A percentile compares a stretch with the other conserved stretches of the same genome.
phyloP scores from a whole-genome alignment of 2,888 invertebrate species.

The Camptogramma bilineatum region DNA sequence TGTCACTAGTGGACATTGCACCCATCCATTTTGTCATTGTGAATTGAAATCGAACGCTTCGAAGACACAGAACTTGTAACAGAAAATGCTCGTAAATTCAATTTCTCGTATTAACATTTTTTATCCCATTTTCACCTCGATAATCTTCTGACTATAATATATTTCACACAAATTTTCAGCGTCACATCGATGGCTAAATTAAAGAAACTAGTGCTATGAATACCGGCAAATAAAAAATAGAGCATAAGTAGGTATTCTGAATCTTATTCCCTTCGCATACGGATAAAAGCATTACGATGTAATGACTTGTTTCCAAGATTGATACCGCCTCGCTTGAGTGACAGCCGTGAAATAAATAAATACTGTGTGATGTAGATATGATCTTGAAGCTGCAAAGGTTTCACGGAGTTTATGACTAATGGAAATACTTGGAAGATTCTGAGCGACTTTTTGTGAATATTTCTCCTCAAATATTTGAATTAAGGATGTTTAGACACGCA shows the following conservation, averaged over 20 bases:
- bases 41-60: too few relatives aligned
- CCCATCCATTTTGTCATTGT: too few relatives aligned
- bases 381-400: conserved; percentile 38
- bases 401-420: conserved; percentile 39
- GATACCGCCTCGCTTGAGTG: conserved; percentile 59
- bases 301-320: conserved; percentile 50
- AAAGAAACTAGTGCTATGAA: background rate
- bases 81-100: too few relatives aligned
- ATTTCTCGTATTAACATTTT: too few relatives aligned
- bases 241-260: conserved; percentile 9
- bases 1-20: too few relatives aligned
- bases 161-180: too few relatives aligned
- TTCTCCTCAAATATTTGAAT: background rate
- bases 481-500: background rate
- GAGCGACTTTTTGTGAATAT: background rate
- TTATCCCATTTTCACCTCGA: too few relatives aligned
- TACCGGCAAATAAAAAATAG: background rate
- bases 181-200: background rate
- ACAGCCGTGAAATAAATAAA: conserved; percentile 72
- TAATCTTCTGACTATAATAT: too few relatives aligned
- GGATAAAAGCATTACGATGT: conserved; percentile 32
- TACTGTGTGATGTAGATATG: conserved; percentile 49
- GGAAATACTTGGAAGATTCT: conserved; percentile 19
- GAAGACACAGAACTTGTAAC: too few relatives aligned
- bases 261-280: conserved; percentile 26